A percentile compares a stretch with the other conserved stretches of the same genome.
These are phyloP conservation scores for Monochamus alternatus DNA, from an alignment of 2,888 invertebrate species.

Conservation along the genomic window DNA sequence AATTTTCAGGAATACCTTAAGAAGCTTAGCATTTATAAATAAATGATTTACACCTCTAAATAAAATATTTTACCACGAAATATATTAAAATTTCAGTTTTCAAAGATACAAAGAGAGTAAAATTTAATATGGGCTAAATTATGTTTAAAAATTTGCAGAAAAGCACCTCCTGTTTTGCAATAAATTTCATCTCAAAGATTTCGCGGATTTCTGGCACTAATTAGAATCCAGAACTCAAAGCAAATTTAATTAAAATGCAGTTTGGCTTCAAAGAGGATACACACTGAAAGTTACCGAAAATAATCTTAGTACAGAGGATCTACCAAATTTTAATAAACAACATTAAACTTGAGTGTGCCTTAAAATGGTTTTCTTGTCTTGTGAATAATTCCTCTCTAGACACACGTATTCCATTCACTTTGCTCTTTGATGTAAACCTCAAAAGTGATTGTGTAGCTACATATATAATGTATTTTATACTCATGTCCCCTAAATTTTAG, in stretches of 20 bases:
- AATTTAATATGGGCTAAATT: neutral
- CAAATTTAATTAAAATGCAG: neutral
- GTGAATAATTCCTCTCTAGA: no score
- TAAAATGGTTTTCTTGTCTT: no score
- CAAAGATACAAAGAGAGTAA: neutral
- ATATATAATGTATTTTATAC: no score
- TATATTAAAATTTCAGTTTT: neutral
- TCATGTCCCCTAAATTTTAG: no score
- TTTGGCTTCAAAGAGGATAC: neutral
- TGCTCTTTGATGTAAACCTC: no score
- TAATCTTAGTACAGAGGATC: no score
- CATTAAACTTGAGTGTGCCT: no score
- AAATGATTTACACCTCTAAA: neutral
- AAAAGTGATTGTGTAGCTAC: no score
- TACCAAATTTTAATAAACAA: no score
- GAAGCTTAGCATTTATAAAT: neutral
- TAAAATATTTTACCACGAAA: neutral
- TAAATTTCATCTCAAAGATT: neutral
- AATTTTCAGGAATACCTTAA: no score
- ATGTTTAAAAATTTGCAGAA: neutral
- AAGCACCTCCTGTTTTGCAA: neutral
- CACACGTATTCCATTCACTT: no score
- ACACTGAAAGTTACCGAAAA: no score
- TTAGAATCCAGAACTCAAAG: neutral
- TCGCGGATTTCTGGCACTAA: neutral